phyloP scores from a whole-genome alignment of 2,797 vertebrate genomes.

The Hirundo rustica region DNA sequence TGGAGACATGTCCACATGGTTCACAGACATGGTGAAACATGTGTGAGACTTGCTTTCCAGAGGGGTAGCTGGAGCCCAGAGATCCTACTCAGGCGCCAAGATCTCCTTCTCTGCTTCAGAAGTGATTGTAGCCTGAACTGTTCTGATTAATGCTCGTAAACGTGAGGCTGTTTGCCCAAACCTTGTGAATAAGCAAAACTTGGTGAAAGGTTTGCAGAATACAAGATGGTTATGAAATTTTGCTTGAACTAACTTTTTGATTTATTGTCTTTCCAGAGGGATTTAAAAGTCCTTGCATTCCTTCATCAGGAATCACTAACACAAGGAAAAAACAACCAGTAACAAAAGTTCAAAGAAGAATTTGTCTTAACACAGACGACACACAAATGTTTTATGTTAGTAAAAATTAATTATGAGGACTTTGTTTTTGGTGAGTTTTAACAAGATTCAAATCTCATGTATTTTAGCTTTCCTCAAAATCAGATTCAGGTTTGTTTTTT shows the following conservation, averaged over 20 bases:
- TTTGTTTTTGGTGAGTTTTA: neutral
- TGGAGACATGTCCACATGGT: neutral
- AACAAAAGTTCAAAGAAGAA: neutral
- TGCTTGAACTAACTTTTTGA: neutral
- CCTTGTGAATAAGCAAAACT: neutral
- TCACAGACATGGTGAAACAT: neutral
- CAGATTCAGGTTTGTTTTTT: neutral
- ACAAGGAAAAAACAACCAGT: neutral
- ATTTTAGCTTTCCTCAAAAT: neutral
- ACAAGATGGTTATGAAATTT: neutral
- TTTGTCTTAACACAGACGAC: neutral
- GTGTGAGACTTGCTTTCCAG: neutral
- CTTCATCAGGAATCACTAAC: neutral
- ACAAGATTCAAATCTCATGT: neutral
- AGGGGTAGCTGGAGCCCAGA: neutral
- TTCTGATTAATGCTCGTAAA: neutral
- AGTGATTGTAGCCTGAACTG: neutral
- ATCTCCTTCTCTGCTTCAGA: neutral
- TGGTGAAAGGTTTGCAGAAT: neutral
- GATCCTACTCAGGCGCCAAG: neutral
- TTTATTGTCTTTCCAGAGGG: neutral
- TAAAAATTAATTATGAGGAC: neutral
- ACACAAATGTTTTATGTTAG: neutral
- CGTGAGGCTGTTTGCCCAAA: neutral
- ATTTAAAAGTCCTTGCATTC: neutral